Conservation (phyloP, 2,797 vertebrate species). For the Echeneis naucrates region DNA sequence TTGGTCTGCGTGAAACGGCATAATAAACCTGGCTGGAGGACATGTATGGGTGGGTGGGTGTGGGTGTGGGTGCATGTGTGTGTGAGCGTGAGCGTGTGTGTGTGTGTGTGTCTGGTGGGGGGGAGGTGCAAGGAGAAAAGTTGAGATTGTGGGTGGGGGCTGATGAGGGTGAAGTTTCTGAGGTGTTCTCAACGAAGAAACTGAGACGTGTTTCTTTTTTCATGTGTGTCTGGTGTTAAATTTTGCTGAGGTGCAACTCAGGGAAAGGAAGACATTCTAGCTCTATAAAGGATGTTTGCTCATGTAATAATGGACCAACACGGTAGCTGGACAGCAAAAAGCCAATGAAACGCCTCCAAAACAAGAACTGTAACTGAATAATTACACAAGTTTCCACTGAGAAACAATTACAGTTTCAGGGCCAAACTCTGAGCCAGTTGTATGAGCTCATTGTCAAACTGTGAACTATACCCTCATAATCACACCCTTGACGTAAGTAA, state of each 20-base stretch:
- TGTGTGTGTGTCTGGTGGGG: too few species aligned
- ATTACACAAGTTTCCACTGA: constrained; percentile 57
- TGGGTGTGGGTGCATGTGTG: constrained; percentile 29
- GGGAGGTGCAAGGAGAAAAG: constrained; percentile 64
- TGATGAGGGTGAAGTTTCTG: constrained; percentile 62
- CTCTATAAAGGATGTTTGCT: constrained; percentile 10
- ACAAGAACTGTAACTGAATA: constrained; percentile 33
- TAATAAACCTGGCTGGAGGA: constrained; percentile 85
- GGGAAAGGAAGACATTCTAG: constrained; percentile 1
- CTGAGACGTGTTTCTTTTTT: constrained; percentile 34
- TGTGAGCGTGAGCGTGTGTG: too few species aligned
- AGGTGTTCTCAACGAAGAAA: constrained; percentile 79
- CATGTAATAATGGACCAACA: constrained; percentile 2
- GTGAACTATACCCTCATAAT: constrained; percentile 44
- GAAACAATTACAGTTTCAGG: constrained; percentile 50
- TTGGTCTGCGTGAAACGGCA: constrained; percentile 86
- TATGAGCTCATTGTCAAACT: constrained; percentile 53
- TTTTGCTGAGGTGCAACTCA: constrained; percentile 50
- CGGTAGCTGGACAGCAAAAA: constrained; percentile 37
- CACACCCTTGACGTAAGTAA: constrained; percentile 49
- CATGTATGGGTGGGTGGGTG: constrained; percentile 77
- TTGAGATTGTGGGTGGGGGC: constrained; percentile 78
- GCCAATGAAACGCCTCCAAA: constrained; percentile 23
- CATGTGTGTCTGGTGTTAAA: constrained; percentile 7
- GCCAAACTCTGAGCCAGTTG: constrained; percentile 32